Evolutionary conservation across 2,888 invertebrate species (phyloP).

Genomic region (Archips crataeganus): DNA sequence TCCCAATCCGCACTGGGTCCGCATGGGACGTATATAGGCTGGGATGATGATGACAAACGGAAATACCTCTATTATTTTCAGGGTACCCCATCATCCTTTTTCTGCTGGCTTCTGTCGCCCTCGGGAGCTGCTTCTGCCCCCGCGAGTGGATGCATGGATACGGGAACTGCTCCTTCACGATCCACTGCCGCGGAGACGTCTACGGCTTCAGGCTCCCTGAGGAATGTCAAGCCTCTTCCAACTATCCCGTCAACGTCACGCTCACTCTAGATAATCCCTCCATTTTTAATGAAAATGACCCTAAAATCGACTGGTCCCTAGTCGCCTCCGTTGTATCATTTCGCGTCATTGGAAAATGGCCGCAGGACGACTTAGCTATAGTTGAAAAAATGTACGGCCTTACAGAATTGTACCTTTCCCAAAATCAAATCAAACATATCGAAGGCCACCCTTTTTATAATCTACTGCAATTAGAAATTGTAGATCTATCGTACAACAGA

Average conservation of each 20-base stretch:
- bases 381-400: conserved; percentile 64
- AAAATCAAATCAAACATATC: conserved; percentile 61
- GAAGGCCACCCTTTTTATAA: conserved; percentile 59
- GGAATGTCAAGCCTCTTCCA: conserved; percentile 66
- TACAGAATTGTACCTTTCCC: conserved; percentile 56
- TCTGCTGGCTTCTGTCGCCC: conserved; percentile 49
- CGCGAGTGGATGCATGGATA: conserved; percentile 50
- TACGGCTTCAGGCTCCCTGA: conserved; percentile 55
- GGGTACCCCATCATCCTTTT: conserved; percentile 49
- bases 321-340: conserved; percentile 63
- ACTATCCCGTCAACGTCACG: conserved; percentile 63
- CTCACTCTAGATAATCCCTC: conserved; percentile 58
- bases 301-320: conserved; percentile 54
- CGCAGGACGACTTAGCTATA: conserved; percentile 58
- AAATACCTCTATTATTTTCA: conserved; percentile 49
- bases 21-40: too few relatives aligned
- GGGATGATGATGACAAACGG: neutral
- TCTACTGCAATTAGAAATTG: conserved; percentile 58
- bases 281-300: conserved; percentile 51
- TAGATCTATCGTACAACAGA: conserved; percentile 68
- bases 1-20: too few relatives aligned
- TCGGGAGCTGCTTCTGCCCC: conserved; percentile 60
- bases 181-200: conserved; percentile 62
- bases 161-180: conserved; percentile 59
- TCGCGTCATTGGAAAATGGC: conserved; percentile 59